Percentiles rank a stretch among this genome's conserved stretches.
Evolutionary conservation across 2,888 invertebrate species (phyloP).

Genomic region (Ochropleura leucogaster): DNA sequence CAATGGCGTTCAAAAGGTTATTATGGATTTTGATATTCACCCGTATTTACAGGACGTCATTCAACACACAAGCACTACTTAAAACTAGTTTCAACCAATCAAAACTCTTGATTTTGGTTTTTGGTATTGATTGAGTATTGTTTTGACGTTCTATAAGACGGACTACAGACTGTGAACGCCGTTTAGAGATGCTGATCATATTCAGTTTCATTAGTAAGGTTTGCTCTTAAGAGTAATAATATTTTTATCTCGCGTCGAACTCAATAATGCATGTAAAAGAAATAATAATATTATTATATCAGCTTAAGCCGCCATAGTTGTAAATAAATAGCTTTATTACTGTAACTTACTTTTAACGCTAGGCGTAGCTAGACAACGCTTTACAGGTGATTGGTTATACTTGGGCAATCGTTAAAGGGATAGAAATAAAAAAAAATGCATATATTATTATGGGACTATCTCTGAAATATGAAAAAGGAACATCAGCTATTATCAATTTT

Average conservation of each 20-base stretch:
- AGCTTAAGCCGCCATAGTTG: conserved; percentile 73
- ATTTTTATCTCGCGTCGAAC: conserved; percentile 67
- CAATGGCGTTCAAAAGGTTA: too few species aligned
- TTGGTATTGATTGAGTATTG: too few species aligned
- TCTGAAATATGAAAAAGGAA: not conserved
- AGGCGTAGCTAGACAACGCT: conserved; percentile 63
- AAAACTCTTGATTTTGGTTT: too few species aligned
- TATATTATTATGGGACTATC: not conserved
- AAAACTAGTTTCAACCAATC: too few species aligned
- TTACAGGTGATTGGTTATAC: conserved; percentile 21
- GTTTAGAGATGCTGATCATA: too few species aligned
- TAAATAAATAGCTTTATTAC: conserved; percentile 63
- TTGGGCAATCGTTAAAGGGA: not conserved
- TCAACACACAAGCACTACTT: too few species aligned
- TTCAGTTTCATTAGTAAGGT: not conserved
- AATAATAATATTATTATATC: conserved; percentile 46
- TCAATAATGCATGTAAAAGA: conserved; percentile 67
- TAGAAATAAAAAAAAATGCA: not conserved
- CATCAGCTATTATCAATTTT: not conserved
- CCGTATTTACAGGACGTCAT: too few species aligned
- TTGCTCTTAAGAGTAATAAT: not conserved
- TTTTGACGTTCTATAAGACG: too few species aligned
- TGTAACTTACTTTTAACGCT: conserved; percentile 52
- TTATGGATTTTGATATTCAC: too few species aligned
- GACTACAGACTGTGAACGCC: too few species aligned